phyloP scores from a whole-genome alignment of 2,113 vertebrate genomes.

The Hoplias malabaricus region DNA sequence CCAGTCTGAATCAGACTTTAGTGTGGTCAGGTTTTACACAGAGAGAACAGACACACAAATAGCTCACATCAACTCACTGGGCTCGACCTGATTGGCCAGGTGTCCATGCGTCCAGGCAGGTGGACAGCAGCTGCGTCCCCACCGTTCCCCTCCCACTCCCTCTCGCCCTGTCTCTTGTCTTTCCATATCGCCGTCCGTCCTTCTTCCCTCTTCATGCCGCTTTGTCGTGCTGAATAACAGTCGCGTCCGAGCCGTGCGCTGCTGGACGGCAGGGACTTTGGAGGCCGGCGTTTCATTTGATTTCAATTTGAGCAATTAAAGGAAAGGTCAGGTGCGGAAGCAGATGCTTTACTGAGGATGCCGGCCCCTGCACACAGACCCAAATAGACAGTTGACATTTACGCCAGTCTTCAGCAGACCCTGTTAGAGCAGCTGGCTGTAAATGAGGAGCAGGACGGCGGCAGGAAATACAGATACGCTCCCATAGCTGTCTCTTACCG shows the following conservation, averaged over 20 bases:
- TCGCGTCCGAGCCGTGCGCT: conserved; percentile 63
- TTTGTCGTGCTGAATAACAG: conserved; percentile 67
- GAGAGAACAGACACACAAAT: conserved; percentile 1
- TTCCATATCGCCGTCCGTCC: neutral
- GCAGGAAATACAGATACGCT: conserved; percentile 22
- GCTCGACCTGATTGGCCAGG: conserved; percentile 62
- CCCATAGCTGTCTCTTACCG: neutral
- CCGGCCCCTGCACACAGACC: conserved; percentile 39
- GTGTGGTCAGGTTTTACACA: no score
- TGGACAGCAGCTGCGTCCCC: conserved; percentile 68
- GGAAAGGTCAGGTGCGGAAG: conserved; percentile 72
- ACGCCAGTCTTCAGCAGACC: conserved; percentile 36
- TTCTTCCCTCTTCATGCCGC: conserved; percentile 36
- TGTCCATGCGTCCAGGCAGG: conserved; percentile 74
- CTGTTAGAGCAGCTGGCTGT: conserved; percentile 26
- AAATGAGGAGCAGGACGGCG: conserved; percentile 20
- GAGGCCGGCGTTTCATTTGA: conserved; percentile 61
- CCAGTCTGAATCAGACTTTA: no score
- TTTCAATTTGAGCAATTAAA: conserved; percentile 70
- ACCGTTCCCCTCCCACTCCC: neutral
- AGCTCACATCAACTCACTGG: conserved; percentile 64
- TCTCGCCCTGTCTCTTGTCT: neutral
- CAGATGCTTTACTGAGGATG: conserved; percentile 64
- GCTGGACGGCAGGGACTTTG: conserved; percentile 57
- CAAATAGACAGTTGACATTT: conserved; percentile 66